A percentile compares a stretch with the other conserved stretches of the same genome.
These are phyloP conservation scores for Microtus montanus DNA, from an alignment of 2,113 vertebrate genomes.

Conservation along the genomic window DNA sequence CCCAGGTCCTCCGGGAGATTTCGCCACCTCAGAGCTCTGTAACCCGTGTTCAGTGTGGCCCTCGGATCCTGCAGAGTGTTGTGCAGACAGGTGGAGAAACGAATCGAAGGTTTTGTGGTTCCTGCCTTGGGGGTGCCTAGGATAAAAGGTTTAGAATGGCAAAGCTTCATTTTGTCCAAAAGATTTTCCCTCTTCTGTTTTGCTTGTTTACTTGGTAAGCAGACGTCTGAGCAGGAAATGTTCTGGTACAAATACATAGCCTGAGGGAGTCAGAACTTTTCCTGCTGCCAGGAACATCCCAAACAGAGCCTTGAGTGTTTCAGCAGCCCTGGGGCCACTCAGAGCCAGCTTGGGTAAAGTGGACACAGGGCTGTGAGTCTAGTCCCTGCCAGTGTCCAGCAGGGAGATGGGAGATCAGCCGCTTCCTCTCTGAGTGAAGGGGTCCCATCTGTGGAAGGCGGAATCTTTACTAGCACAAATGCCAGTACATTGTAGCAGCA, in stretches of 20 bases:
- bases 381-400: not conserved
- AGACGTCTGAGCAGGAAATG: conserved; percentile 73
- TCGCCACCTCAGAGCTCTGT: not conserved
- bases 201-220: conserved; percentile 77
- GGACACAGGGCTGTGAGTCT: not conserved
- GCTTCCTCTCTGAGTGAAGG: not conserved
- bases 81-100: conserved; percentile 3
- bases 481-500: not conserved
- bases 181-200: conserved; percentile 69
- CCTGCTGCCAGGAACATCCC: conserved; percentile 72
- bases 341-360: conserved; percentile 22
- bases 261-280: conserved; percentile 68
- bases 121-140: not conserved
- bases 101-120: conserved; percentile 43
- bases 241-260: conserved; percentile 75
- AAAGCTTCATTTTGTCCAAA: conserved; percentile 62
- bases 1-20: not conserved
- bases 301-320: conserved; percentile 71
- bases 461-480: not conserved
- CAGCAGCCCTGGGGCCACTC: conserved; percentile 7
- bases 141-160: conserved; percentile 64
- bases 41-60: not conserved
- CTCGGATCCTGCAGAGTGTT: not conserved
- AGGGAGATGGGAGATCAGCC: not conserved
- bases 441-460: not conserved